Evolutionary conservation across 1,140 invertebrate genomes (phyloP).

Genomic region (Marisa cornuarietis): DNA sequence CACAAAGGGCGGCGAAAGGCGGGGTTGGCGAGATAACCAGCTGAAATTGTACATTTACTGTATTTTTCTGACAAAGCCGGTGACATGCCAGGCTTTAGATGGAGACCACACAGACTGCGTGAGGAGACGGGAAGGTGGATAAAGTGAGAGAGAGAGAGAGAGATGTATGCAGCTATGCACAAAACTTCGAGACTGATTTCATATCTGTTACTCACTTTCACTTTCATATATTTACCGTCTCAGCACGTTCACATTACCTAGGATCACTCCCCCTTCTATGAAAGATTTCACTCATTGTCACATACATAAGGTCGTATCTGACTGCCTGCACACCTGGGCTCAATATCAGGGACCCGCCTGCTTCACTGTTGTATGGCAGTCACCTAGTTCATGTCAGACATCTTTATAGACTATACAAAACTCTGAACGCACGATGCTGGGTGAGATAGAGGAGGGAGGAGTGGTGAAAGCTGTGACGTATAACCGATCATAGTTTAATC

Average conservation of each 20-base stretch:
- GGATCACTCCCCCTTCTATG: background rate
- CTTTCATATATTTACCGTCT: background rate
- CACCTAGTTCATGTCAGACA: too few species aligned
- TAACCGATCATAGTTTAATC: too few species aligned
- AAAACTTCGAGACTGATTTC: background rate
- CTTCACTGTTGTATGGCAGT: background rate
- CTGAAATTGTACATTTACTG: too few species aligned
- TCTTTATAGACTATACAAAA: too few species aligned
- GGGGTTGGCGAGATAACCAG: too few species aligned
- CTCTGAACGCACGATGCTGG: too few species aligned
- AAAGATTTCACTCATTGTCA: background rate
- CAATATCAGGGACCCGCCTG: background rate
- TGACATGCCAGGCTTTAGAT: background rate
- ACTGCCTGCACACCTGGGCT: background rate
- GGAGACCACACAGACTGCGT: background rate
- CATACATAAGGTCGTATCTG: background rate
- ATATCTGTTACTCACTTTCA: background rate
- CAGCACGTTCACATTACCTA: background rate
- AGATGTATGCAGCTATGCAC: background rate
- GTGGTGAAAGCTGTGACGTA: too few species aligned
- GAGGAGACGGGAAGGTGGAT: background rate
- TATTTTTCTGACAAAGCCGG: too few species aligned
- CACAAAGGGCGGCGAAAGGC: background rate
- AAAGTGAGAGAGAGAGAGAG: constrained; percentile 3
- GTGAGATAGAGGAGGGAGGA: too few species aligned